phyloP scores from a whole-genome alignment of 2,113 vertebrate species.

The Dendrocopos noguchii region DNA sequence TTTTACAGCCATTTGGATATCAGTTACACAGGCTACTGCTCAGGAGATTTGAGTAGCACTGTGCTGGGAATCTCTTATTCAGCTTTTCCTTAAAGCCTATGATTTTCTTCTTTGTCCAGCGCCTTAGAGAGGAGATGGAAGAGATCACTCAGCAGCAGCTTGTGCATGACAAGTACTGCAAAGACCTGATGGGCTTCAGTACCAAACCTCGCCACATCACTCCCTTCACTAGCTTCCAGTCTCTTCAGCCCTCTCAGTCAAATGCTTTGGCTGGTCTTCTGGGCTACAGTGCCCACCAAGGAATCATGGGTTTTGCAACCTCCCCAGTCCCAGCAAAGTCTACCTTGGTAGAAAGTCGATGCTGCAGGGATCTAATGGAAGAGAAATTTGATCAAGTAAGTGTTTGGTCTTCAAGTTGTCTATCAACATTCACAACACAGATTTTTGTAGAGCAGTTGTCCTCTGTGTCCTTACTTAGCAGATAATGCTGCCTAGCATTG shows the following conservation, averaged over 20 bases:
- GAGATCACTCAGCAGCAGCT: slow-evolving; percentile 98
- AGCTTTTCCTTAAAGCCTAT: background rate
- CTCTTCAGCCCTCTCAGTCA: slow-evolving; percentile 93
- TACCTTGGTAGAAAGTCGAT: slow-evolving; percentile 93
- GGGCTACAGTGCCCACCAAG: slow-evolving; percentile 91
- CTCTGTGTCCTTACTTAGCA: background rate
- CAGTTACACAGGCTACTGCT: background rate
- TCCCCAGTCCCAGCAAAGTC: slow-evolving; percentile 88
- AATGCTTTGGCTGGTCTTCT: slow-evolving; percentile 94
- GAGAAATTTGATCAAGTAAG: slow-evolving; percentile 94
- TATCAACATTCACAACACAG: background rate
- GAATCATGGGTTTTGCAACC: slow-evolving; percentile 90
- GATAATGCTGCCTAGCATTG: background rate
- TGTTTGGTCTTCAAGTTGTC: background rate
- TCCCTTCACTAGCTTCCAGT: slow-evolving; percentile 96
- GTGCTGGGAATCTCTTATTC: background rate
- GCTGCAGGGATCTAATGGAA: slow-evolving; percentile 97
- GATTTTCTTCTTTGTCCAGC: slow-evolving; percentile 70
- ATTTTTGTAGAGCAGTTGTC: background rate
- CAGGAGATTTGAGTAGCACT: background rate
- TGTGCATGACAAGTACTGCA: slow-evolving; percentile 98
- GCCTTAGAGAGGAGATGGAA: slow-evolving; percentile 98
- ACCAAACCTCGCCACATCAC: slow-evolving; percentile 96
- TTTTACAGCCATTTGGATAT: background rate
- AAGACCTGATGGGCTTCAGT: slow-evolving; percentile 94